Base-by-base conservation (phyloP, 2,797 vertebrate genomes). In the Notolabrus celidotus region DNA sequence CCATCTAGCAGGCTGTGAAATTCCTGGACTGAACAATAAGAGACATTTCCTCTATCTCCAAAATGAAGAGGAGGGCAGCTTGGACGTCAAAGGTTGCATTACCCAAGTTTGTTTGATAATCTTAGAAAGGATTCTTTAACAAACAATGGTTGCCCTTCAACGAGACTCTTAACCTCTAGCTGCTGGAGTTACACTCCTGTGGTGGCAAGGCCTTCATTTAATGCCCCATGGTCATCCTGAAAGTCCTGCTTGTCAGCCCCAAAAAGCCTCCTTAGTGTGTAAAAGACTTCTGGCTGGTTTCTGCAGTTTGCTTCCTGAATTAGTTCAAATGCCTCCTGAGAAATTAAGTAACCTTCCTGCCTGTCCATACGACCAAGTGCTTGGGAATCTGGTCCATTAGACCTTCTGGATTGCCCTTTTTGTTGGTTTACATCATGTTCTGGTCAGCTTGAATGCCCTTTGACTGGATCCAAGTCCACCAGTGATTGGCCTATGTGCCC, bases 1-100 rank as follows among this genome's bases (percentile, higher is more conserved):
- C 14, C 54, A 47, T 53, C 57, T 9, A 58, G 62, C 51, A 53
- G 27, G 67, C 39, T 64, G 2, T 45, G 34, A 61, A 34, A 54
- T 29, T 19, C 20, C 27, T 27, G 36, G 25, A 15, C 12, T 33
- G 38, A 65, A 54, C 8, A 0, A 50, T 17, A 16, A 0, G 20
- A 71, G 42, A 57, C 27, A 29, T 19, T 58, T 45, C 36, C 23
- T 68, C 27, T 36, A 1, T 58, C 54, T 42, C 14, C 3, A 25
- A 60, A 59, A 59, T 36, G 31, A 47, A 7, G 23, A 49, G 8
- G 4, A 74, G 34, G 29, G 17, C 25, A 39, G 22, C 29, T 10
- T 3, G 53, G 38, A 67, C 62, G 39, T 29, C 4, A 67, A 71
- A 59, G 41, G 3, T 53, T 23, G 59, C 5, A 20, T 31, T 43